Base-by-base conservation (phyloP, 2,113 vertebrate species). In the Chloropsis cyanopogon region DNA sequence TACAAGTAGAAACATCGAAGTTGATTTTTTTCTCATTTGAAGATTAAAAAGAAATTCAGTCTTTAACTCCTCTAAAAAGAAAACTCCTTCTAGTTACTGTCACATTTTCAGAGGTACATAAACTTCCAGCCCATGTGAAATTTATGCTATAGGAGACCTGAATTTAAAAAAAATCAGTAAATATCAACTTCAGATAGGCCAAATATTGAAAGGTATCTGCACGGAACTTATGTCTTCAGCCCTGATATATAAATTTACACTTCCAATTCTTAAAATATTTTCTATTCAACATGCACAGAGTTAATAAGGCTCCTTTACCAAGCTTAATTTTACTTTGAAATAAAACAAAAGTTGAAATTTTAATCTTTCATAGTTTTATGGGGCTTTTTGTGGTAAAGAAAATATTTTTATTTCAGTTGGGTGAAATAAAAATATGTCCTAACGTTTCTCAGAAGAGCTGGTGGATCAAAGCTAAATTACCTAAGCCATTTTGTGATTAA, bases 221-320 rank as follows among this genome's bases (percentile, higher is more conserved):
- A 49, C 1, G 2, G 28, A 90, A 69, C 1, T 56, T 79, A 68
- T 0, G 0, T 31, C 13, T 70, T 81, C 52, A 66, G 9, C 19
- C 21, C 7, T 42, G 28, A 75, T 19, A 83, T 20, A 17, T 12
- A 75, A 54, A 77, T 66, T 53, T 42, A 35, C 14, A 12, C 21
- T 85, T 82, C 7, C 35, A 12, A 3, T 56, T 87, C 82, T 85
- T 6, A 2, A 14, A 52, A 15, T 56, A 53, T 41, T 87, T 85
- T 82, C 4, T 37, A 85, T 69, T 57, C 11, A 46, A 73, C 11
- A n/a, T 14, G 3, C 21, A 13, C 4, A 82, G 50, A 66, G 59
- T 71, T 20, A 56, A 56, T 15, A 69, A 2, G 1, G 2, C 35
- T 84, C 21, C 15, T 29, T 66, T 89, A 46, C 26, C 22, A 79